phyloP scores from a whole-genome alignment of 1,140 invertebrate genomes.

The Ephestia elutella region DNA sequence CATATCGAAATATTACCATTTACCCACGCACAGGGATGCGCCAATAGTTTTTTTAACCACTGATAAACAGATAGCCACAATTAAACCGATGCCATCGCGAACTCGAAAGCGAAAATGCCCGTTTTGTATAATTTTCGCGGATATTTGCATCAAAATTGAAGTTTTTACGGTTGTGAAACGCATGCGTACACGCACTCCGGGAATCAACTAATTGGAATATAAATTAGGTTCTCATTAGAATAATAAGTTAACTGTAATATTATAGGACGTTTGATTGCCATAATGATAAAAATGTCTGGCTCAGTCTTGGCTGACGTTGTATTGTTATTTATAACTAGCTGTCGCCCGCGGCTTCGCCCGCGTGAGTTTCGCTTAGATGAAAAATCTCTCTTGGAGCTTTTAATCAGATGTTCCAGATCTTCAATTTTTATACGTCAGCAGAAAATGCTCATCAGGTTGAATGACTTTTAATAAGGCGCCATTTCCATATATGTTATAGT shows the following conservation, averaged over 20 bases:
- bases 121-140: constrained; percentile 46
- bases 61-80: constrained; percentile 41
- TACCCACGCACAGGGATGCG: constrained; percentile 38
- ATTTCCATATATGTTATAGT: too few relatives aligned
- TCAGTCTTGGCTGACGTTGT: too few relatives aligned
- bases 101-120: constrained; percentile 47
- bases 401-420: too few relatives aligned
- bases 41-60: constrained; percentile 52
- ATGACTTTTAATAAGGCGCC: too few relatives aligned
- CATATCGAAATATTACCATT: constrained; percentile 19
- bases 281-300: not conserved
- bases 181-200: constrained; percentile 59
- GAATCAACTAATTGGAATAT: constrained; percentile 45
- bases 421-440: too few relatives aligned
- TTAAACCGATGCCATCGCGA: constrained; percentile 48
- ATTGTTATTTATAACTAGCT: too few relatives aligned
- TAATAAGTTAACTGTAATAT: constrained; percentile 5
- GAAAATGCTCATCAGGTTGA: too few relatives aligned
- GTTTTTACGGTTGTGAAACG: constrained; percentile 40
- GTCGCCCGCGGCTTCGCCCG: too few relatives aligned
- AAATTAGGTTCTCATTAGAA: constrained; percentile 19
- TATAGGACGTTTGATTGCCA: not conserved
- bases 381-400: too few relatives aligned
- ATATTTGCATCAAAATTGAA: constrained; percentile 60
- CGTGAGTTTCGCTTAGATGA: too few relatives aligned